These are phyloP conservation scores for Sinocyclocheilus anshuiensis DNA, from an alignment of 2,113 vertebrate genomes.

Conservation along the genomic window DNA sequence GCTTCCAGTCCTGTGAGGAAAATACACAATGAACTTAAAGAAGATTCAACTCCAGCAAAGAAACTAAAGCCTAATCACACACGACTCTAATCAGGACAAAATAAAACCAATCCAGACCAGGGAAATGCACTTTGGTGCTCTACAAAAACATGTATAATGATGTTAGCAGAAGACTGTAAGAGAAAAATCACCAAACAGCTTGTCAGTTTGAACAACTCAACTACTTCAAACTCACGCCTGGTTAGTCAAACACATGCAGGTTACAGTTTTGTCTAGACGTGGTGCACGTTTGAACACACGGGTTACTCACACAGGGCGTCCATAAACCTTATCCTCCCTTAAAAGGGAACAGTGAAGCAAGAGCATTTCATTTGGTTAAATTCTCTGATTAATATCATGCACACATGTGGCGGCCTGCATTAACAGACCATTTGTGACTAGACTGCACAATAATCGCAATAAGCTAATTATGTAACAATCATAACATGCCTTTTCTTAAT, in stretches of 20 bases:
- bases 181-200: neutral
- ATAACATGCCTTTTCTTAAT: neutral
- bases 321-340: conserved; percentile 61
- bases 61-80: neutral
- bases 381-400: neutral
- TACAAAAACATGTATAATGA: neutral
- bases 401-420: neutral
- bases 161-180: neutral
- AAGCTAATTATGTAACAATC: no score
- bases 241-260: conserved; percentile 23
- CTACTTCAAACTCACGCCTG: conserved; percentile 16
- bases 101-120: neutral
- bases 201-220: neutral
- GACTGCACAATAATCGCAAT: neutral
- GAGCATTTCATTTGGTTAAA: neutral
- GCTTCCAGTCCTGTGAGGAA: conserved; percentile 67
- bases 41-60: neutral
- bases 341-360: conserved; percentile 58
- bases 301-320: conserved; percentile 64
- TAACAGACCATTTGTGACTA: neutral
- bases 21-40: neutral
- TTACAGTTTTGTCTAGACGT: neutral
- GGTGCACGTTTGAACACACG: neutral
- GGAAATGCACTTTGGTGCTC: neutral
- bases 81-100: neutral